A percentile compares a stretch with the other conserved stretches of the same genome.
These are phyloP conservation scores for Apostichopus parvimensis DNA, from an alignment of 35 echinoderm and acorn worm species.

Conservation along the genomic window DNA sequence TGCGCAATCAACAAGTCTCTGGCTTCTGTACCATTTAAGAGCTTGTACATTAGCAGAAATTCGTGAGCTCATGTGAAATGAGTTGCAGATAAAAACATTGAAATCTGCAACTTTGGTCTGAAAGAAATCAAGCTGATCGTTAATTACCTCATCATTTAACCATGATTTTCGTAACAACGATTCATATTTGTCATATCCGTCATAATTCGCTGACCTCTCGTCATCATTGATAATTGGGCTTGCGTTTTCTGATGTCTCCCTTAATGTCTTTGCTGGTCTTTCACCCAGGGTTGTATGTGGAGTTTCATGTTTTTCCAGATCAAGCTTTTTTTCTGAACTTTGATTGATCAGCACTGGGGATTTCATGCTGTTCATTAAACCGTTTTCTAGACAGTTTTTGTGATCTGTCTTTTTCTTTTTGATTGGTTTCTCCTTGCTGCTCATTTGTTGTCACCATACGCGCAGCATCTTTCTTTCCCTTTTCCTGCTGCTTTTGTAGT, in stretches of 20 bases:
- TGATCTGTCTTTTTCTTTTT: not conserved
- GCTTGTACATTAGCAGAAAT: not conserved
- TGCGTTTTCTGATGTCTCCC: no score
- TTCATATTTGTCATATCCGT: not conserved
- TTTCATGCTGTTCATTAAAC: not conserved
- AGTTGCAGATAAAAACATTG: not conserved
- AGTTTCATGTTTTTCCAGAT: no score
- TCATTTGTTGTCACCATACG: no score
- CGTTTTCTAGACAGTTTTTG: not conserved
- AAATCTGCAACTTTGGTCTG: not conserved
- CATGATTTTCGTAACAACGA: not conserved
- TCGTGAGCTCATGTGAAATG: not conserved
- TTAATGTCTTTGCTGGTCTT: no score
- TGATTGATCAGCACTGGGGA: not conserved
- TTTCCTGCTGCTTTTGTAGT: not conserved
- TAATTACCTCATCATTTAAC: not conserved
- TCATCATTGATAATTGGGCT: no score
- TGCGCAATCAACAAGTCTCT: not conserved
- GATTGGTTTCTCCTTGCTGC: no score
- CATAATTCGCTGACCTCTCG: no score
- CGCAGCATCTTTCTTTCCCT: no score
- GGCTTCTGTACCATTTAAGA: slow-evolving; percentile 3
- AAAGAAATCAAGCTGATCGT: not conserved
- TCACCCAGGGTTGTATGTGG: no score
- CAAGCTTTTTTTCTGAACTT: not conserved